Conservation (phyloP, 2,113 vertebrate species). For the Chloebia gouldiae region DNA sequence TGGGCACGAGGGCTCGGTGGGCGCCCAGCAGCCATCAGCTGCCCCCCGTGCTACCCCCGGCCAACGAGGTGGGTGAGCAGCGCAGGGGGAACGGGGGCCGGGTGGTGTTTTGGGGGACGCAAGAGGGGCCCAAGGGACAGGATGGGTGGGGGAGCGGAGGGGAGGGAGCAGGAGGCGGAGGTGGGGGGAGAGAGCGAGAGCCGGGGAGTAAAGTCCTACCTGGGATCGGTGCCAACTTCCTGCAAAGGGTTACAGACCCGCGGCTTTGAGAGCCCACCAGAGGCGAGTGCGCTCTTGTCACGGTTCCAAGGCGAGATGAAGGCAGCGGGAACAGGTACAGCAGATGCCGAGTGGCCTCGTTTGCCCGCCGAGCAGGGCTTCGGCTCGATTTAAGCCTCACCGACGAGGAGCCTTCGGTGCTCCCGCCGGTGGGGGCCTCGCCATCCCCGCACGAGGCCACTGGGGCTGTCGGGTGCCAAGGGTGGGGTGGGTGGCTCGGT, state of each 20-base stretch:
- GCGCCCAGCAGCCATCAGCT: not conserved
- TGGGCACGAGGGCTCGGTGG: not conserved
- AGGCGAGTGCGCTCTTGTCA: slow-evolving; percentile 69
- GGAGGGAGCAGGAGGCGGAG: slow-evolving; percentile 43
- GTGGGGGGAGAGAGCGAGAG: slow-evolving; percentile 42
- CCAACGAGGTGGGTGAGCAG: not conserved
- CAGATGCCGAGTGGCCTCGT: slow-evolving; percentile 62
- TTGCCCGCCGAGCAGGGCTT: slow-evolving; percentile 45
- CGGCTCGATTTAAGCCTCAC: slow-evolving; percentile 23
- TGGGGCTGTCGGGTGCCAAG: slow-evolving; percentile 33
- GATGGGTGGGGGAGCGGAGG: slow-evolving; percentile 44
- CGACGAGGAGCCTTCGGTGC: not conserved
- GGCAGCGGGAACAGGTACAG: slow-evolving; percentile 70
- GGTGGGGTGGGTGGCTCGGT: not conserved
- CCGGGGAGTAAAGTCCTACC: slow-evolving; percentile 70
- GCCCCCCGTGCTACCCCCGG: not conserved
- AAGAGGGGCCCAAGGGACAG: slow-evolving; percentile 43
- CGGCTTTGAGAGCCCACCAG: slow-evolving; percentile 67
- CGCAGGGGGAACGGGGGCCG: not conserved
- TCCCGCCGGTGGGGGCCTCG: not conserved
- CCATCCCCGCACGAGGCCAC: not conserved
- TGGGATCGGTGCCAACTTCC: slow-evolving; percentile 74
- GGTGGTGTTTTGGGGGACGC: not conserved
- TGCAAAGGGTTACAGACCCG: slow-evolving; percentile 70
- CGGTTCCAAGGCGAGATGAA: slow-evolving; percentile 67